Evolutionary conservation across 2,797 vertebrate genomes (phyloP), one percentile per base, ranked within the genome.

Genomic region (Pteronotus mesoamericanus): DNA sequence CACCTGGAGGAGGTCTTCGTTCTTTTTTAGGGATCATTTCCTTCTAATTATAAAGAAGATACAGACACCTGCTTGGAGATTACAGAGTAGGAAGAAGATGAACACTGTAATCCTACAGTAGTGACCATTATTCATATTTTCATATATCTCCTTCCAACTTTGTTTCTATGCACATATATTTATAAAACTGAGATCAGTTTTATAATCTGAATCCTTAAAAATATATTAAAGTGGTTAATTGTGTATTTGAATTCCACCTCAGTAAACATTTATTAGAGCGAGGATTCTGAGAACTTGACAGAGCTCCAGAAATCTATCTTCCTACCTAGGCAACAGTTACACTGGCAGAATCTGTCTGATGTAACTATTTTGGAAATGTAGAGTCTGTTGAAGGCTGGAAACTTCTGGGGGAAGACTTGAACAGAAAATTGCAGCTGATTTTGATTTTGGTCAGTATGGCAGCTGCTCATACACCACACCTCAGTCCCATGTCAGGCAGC

Each of bases 11-110:
- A 72, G 5, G 15, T 51, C 32, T 86, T 16, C 29, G 9, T 44
- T 94, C 11, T 42, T 86, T 91, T 92, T 84, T 42, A 95, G 78
- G 34, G 87, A 93, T 26, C 22, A 37, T 74, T 86, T 93, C 64
- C 48, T 94, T 89, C 48, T 89, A 48, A 68, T 91, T 84, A 87
- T 78, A 91, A 82, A 86, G 24, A 89, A 92, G 53, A 44, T 82
- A 91, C 5, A 90, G 42, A 92, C 89, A 72, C 32, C 9, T 39
- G 93, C n/a, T 66, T 71, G 39, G 79, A 80, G 53, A 87, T 80
- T 74, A 91, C 26, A 89, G 59, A 93, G 44, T 14, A 80, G 44
- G 64, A 92, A 51, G 6, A 68, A 94, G 59, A 78, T 39, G 93
- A 71, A 91, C 86, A 89, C 46, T 48, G 1, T 37, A 94, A 90